phyloP scores from a whole-genome alignment of 2,888 invertebrate species.

The Seira sanloemensis region DNA sequence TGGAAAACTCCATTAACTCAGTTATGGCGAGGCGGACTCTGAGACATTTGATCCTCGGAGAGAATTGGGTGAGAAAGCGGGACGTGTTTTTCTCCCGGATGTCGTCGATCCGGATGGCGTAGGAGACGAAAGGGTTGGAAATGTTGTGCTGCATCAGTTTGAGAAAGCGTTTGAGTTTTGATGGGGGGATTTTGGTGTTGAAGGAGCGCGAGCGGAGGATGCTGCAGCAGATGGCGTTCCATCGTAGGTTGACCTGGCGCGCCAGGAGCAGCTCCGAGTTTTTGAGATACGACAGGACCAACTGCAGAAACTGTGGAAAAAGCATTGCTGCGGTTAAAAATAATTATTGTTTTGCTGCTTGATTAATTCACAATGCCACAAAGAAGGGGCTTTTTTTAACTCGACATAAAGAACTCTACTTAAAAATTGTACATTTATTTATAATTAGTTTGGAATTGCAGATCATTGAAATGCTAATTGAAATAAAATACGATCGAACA shows the following conservation, averaged over 20 bases:
- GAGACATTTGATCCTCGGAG: slow-evolving; percentile 36
- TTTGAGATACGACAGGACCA: slow-evolving; percentile 36
- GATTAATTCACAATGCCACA: no score
- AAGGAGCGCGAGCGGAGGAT: slow-evolving; percentile 31
- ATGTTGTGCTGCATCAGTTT: slow-evolving; percentile 52
- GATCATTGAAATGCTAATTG: no score
- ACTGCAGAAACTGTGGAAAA: slow-evolving; percentile 39
- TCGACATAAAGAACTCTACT: not conserved
- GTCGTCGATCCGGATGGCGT: slow-evolving; percentile 58
- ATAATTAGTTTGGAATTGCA: no score
- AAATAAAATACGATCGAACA: no score
- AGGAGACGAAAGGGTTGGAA: slow-evolving; percentile 55
- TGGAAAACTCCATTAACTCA: slow-evolving; percentile 50
- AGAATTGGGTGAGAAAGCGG: slow-evolving; percentile 41
- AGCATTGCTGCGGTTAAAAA: not conserved
- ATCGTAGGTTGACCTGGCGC: slow-evolving; percentile 57
- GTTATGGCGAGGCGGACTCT: slow-evolving; percentile 51
- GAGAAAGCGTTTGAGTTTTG: slow-evolving; percentile 45
- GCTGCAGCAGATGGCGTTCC: slow-evolving; percentile 60
- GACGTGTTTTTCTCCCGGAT: not conserved
- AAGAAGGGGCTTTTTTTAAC: no score
- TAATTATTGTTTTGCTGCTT: no score
- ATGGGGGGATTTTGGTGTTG: slow-evolving; percentile 46
- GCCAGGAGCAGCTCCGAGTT: slow-evolving; percentile 25
- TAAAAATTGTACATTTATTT: no score